Conservation (phyloP, 2,797 vertebrate genomes). For the Catostomus latipinnis region DNA sequence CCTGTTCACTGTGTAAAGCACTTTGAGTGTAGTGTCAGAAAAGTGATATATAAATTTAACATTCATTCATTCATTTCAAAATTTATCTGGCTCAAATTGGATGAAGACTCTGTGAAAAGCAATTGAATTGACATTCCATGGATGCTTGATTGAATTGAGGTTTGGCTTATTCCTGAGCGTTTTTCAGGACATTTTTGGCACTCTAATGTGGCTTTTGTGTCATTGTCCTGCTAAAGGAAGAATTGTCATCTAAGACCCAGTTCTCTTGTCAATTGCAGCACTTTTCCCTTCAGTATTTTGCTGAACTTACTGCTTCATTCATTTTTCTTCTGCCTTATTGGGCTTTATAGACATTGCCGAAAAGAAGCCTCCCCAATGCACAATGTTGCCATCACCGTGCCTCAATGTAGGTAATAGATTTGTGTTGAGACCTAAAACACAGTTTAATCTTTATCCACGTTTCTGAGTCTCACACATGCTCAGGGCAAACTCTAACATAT, state of each 20-base stretch:
- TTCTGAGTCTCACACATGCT: slow-evolving; percentile 14
- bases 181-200: background rate
- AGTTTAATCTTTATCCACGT: background rate
- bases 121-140: background rate
- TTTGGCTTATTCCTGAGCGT: background rate
- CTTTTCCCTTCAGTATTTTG: slow-evolving; percentile 6
- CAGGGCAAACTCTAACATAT: slow-evolving; percentile 11
- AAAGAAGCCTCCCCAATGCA: slow-evolving; percentile 27
- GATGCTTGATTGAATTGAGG: background rate
- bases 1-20: too few species aligned
- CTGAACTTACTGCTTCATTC: background rate
- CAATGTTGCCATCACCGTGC: background rate
- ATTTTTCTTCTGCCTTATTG: slow-evolving; percentile 20
- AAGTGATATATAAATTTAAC: too few species aligned
- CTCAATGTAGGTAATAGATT: slow-evolving; percentile 31
- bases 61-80: too few species aligned
- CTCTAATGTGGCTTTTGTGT: background rate
- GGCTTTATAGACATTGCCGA: slow-evolving; percentile 15
- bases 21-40: too few species aligned
- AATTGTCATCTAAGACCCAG: background rate
- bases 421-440: slow-evolving; percentile 37
- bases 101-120: background rate
- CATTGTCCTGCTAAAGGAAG: slow-evolving; percentile 3
- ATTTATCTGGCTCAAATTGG: background rate
- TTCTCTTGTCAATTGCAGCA: slow-evolving; percentile 4